Evolutionary conservation across 2,113 vertebrate species (phyloP), one percentile per base, ranked within the genome.

Genomic region (Dicerorhinus sumatrensis): DNA sequence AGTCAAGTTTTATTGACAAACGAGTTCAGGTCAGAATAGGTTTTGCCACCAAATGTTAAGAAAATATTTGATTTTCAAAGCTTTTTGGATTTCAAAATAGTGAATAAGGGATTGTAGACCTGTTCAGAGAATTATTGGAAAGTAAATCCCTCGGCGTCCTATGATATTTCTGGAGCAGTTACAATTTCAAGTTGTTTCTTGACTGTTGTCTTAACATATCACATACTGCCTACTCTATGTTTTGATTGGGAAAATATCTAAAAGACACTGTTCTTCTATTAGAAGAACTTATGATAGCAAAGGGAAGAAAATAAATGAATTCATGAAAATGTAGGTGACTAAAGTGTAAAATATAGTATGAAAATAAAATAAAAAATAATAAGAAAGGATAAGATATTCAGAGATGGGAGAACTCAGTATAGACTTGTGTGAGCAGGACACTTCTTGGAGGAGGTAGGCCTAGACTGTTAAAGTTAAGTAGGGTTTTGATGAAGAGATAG

Each of bases 41-140:
- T 92, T 89, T 89, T 84, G 33, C n/a, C 25, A 63, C 63, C 36
- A 97, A 88, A 92, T 63, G 31, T 75, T 86, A 85, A 92, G 31
- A 92, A 67, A 94, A 79, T 21, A 84, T 77, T 76, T 95, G 46
- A 72, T 33, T 85, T 94, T 87, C 81, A 79, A 87, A 63, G 58
- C 17, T 65, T 89, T 96, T 62, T 60, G 48, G 10, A 89, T 84
- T 93, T 88, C 42, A 84, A 84, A 96, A 54, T 65, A 70, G 31
- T 70, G 39, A 63, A n/a, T 80, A 91, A 88, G n/a, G 33, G 25
- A 92, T 65, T 80, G 29, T 33, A 89, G 65, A 91, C 39, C 27
- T 72, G 23, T 25, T 92, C 62, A 81, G 91, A 81, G 20, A 84
- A 70, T 82, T 85, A 60, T 36, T 92, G 60, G 48, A 76, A 96